Conservation (phyloP, 2,888 invertebrate genomes). For the Antheraea assamensis region DNA sequence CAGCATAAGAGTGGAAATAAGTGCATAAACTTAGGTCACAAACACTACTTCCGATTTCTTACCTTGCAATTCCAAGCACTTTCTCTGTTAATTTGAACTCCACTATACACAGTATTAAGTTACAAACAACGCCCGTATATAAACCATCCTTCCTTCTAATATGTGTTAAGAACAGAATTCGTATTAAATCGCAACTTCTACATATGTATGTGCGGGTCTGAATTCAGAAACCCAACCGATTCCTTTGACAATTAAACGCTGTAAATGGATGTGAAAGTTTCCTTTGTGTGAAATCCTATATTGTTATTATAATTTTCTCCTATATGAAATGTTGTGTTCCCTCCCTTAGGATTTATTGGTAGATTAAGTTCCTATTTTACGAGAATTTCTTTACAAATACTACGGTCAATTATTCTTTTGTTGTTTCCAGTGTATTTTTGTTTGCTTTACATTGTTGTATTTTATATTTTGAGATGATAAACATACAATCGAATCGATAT, state of each 20-base stretch:
- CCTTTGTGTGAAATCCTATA: constrained; percentile 17
- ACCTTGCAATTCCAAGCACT: no score
- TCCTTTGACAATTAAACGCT: constrained; percentile 23
- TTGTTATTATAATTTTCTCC: constrained; percentile 23
- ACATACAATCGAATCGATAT: no score
- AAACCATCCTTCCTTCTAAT: neutral
- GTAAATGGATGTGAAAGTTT: constrained; percentile 21
- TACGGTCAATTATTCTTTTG: constrained; percentile 8
- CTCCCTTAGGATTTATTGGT: constrained; percentile 21
- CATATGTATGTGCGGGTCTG: neutral
- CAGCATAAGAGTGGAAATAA: no score
- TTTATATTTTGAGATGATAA: neutral
- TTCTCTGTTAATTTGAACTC: neutral
- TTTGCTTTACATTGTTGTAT: neutral
- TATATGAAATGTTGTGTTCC: constrained; percentile 19
- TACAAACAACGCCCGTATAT: neutral
- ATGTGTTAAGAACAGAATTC: constrained; percentile 5
- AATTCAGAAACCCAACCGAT: constrained; percentile 16
- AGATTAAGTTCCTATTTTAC: constrained; percentile 21
- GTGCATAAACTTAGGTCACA: no score
- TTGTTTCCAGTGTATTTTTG: neutral
- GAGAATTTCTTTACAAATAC: constrained; percentile 12
- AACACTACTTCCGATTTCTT: no score
- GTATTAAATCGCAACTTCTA: neutral
- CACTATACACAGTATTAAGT: neutral